A percentile compares a stretch with the other conserved stretches of the same genome.
These are phyloP conservation scores for Watsonalla cultraria DNA, from an alignment of 2,888 invertebrate species.

Conservation along the genomic window DNA sequence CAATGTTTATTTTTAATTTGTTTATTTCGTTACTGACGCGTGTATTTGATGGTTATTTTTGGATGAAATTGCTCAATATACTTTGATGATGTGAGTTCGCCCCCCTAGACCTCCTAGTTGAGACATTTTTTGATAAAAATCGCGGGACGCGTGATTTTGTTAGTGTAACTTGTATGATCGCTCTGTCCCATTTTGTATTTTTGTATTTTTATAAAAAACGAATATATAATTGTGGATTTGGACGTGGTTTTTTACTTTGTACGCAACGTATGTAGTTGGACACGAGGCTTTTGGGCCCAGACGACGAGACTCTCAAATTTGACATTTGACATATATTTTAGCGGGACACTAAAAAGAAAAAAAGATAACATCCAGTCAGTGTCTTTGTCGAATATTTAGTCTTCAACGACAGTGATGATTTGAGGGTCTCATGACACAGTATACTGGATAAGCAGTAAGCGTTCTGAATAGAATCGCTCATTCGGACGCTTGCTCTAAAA, in stretches of 20 bases:
- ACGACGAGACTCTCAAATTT: too few species aligned
- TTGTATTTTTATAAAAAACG: slow-evolving; percentile 77
- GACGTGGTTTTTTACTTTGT: slow-evolving; percentile 68
- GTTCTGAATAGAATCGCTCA: too few species aligned
- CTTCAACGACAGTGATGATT: too few species aligned
- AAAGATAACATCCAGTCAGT: too few species aligned
- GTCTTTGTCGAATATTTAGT: too few species aligned
- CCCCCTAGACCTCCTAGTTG: slow-evolving; percentile 64
- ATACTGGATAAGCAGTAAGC: too few species aligned
- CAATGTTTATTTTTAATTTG: slow-evolving; percentile 21
- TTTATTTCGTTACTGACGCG: slow-evolving; percentile 11
- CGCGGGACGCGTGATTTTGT: slow-evolving; percentile 59
- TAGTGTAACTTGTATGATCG: slow-evolving; percentile 50
- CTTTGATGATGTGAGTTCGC: slow-evolving; percentile 53
- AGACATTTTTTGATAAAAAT: slow-evolving; percentile 30
- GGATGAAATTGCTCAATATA: slow-evolving; percentile 70
- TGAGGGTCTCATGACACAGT: too few species aligned
- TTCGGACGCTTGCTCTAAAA: too few species aligned
- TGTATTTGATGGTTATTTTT: slow-evolving; percentile 44
- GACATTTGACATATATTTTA: too few species aligned
- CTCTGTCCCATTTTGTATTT: slow-evolving; percentile 79
- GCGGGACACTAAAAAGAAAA: too few species aligned
- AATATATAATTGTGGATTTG: slow-evolving; percentile 70
- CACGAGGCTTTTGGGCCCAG: too few species aligned
- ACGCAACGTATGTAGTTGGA: slow-evolving; percentile 58